phyloP scores from a whole-genome alignment of 2,797 vertebrate species.

The Cichlasoma orientale region DNA sequence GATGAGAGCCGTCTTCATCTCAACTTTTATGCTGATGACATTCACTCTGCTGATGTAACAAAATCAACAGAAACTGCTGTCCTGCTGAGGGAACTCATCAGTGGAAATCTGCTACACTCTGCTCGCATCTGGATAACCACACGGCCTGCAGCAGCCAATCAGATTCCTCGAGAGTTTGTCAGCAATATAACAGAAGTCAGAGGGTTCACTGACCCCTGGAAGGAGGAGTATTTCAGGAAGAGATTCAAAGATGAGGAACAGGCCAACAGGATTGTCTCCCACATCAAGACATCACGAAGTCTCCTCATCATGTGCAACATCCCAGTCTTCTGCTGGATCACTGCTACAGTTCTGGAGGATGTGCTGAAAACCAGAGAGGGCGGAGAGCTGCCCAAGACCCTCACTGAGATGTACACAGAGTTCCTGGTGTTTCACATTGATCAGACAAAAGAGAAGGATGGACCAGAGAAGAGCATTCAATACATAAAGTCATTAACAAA shows the following conservation, averaged over 20 bases:
- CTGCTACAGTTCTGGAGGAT: background rate
- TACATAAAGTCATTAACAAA: background rate
- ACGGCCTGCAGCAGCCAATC: constrained; percentile 28
- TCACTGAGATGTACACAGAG: background rate
- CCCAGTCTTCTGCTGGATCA: background rate
- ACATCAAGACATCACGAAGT: background rate
- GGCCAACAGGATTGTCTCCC: background rate
- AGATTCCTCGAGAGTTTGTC: constrained; percentile 2
- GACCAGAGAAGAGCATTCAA: background rate
- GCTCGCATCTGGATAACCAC: background rate
- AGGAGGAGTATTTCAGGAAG: constrained; percentile 28
- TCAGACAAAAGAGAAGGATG: background rate
- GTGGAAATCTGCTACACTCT: constrained; percentile 1
- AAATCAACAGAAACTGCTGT: background rate
- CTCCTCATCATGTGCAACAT: background rate
- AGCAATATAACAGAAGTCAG: constrained; percentile 19
- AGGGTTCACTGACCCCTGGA: constrained; percentile 24
- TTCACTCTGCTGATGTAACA: background rate
- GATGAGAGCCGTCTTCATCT: constrained; percentile 35
- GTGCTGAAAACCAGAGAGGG: background rate
- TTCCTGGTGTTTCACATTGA: background rate
- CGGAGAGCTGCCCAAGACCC: constrained; percentile 28
- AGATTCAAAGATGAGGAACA: background rate
- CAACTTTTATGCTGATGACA: background rate
- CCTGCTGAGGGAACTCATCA: constrained; percentile 33